Conservation (phyloP, 2,888 invertebrate genomes). For the Plagiodera versicolora region DNA sequence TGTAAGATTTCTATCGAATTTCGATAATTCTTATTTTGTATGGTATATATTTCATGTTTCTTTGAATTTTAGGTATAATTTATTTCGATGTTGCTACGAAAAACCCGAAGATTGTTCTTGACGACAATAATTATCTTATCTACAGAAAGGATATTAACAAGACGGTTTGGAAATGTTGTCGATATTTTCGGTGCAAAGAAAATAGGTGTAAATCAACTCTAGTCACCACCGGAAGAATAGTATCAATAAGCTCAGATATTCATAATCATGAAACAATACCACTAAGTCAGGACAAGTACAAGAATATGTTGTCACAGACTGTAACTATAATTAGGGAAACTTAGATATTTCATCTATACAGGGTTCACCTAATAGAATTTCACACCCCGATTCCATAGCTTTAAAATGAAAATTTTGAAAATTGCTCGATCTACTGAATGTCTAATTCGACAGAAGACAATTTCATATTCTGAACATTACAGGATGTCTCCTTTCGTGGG, state of each 20-base stretch:
- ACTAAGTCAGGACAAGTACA: slow-evolving; percentile 35
- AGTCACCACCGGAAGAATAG: slow-evolving; percentile 40
- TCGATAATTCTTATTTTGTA: too few species aligned
- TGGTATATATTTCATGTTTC: neutral
- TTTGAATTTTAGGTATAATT: slow-evolving; percentile 37
- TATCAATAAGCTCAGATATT: slow-evolving; percentile 37
- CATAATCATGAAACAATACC: slow-evolving; percentile 38
- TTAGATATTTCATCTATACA: too few species aligned
- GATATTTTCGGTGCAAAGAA: slow-evolving; percentile 39
- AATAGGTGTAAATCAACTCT: slow-evolving; percentile 43
- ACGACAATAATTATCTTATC: slow-evolving; percentile 40
- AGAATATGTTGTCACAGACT: slow-evolving; percentile 39
- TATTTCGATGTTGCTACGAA: slow-evolving; percentile 44
- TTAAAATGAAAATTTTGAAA: too few species aligned
- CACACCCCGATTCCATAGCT: too few species aligned
- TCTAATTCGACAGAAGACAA: too few species aligned
- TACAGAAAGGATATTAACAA: slow-evolving; percentile 39
- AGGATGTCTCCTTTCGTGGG: too few species aligned
- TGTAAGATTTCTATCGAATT: too few species aligned
- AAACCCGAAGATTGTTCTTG: slow-evolving; percentile 44
- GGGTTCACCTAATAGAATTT: too few species aligned
- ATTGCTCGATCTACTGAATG: too few species aligned
- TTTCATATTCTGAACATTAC: too few species aligned
- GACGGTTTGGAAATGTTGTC: slow-evolving; percentile 43
- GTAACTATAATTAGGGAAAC: slow-evolving; percentile 39